Evolutionary conservation across 2,797 vertebrate genomes (phyloP), one percentile per base, ranked within the genome.

Genomic region (Xiphorhynchus erythropygius): DNA sequence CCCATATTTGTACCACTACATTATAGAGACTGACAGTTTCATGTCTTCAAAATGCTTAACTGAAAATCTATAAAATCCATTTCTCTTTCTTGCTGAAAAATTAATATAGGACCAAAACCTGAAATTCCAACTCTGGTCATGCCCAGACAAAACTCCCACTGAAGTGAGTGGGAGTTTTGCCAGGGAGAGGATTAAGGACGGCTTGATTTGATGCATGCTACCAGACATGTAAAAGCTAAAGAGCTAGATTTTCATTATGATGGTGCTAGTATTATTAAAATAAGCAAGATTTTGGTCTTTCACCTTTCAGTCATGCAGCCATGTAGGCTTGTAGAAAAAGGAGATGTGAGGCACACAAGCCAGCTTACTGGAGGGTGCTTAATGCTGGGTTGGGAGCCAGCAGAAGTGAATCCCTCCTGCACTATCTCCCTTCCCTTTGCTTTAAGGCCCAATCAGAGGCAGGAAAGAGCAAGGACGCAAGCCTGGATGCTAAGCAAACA

Each of bases 11-110:
- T 95, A 95, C 95, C 89, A 81, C 84, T 97, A 94, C 84, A 44
- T 92, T 87, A 87, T 46, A 97, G 82, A 96, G 84, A 89, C 73
- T 92, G 91, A 95, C 92, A 97, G 89, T 95, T 97, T 96, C 90
- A 96, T 86, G 95, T 97, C 95, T 94, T 96, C 71, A 90, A 96
- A 96, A 97, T 82, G 87, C 94, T 98, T 96, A 98, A 97, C 94
- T 86, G 95, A 97, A 98, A 97, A 96, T 97, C 93, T 93, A 97
- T 97, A 97, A 97, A 96, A 96, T 84, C 67, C 49, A 87, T 94
- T 96, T 94, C 57, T 96, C 86, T 96, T 86, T 71, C 93, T 93
- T 56, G 41, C 64, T 96, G 89, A 97, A 81, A 97, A 97, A 97
- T 97, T 96, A 97, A 95, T 92, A 87, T 41, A 92, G 21, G 75